Evolutionary conservation across 2,888 invertebrate genomes (phyloP).

Genomic region (Philonicus albiceps): DNA sequence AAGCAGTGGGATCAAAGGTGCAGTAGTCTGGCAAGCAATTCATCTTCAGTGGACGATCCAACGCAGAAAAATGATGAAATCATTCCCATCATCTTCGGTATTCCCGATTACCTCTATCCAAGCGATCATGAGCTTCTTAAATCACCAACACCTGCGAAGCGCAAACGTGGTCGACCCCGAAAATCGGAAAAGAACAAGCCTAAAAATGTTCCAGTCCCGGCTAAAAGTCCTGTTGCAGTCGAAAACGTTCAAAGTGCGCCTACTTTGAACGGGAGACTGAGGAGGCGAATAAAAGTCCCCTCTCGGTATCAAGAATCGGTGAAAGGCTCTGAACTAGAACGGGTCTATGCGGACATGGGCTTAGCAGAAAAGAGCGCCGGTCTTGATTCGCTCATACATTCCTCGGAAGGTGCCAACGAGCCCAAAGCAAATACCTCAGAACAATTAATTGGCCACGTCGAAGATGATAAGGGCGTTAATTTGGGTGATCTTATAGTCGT

Average conservation of each 20-base stretch:
- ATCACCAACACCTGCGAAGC: slow-evolving; percentile 56
- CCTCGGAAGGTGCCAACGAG: slow-evolving; percentile 53
- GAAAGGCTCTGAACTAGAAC: slow-evolving; percentile 79
- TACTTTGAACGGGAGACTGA: slow-evolving; percentile 64
- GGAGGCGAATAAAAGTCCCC: slow-evolving; percentile 73
- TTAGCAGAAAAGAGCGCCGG: slow-evolving; percentile 73
- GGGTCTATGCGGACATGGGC: slow-evolving; percentile 76
- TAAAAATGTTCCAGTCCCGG: slow-evolving; percentile 46
- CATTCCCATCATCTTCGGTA: neutral
- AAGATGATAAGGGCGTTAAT: slow-evolving; percentile 68
- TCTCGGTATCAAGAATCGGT: slow-evolving; percentile 69
- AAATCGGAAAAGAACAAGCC: slow-evolving; percentile 61
- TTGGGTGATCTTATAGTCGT: slow-evolving; percentile 71
- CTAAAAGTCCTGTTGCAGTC: slow-evolving; percentile 50
- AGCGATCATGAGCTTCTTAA: slow-evolving; percentile 69
- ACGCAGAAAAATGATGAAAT: neutral
- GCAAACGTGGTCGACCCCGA: slow-evolving; percentile 76
- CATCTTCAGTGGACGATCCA: neutral
- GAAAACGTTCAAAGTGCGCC: slow-evolving; percentile 50
- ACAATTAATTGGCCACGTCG: slow-evolving; percentile 74
- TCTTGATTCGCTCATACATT: slow-evolving; percentile 46
- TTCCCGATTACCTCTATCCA: slow-evolving; percentile 54
- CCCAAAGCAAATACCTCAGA: slow-evolving; percentile 51
- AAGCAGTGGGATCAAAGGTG: slow-evolving; percentile 56
- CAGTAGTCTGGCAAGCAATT: neutral